A percentile compares a stretch with the other conserved stretches of the same genome.
phyloP scores from a whole-genome alignment of 2,113 vertebrate genomes.

The Calypte anna region DNA sequence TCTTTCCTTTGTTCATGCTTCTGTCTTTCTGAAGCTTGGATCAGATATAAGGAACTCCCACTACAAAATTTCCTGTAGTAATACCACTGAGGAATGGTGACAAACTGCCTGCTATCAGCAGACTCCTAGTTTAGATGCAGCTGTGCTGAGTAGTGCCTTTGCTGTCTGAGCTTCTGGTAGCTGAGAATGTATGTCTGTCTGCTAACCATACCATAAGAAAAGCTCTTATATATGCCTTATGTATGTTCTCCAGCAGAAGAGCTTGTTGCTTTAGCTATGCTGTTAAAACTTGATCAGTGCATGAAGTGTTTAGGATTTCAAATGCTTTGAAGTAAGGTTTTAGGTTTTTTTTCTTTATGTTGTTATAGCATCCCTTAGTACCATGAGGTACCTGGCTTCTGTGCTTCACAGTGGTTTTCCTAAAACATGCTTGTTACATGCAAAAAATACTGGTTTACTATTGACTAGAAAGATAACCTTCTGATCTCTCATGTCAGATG shows the following conservation, averaged over 20 bases:
- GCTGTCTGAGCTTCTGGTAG: not conserved
- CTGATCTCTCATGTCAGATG: not conserved
- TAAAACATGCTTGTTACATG: not conserved
- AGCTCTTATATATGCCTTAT: accelerated
- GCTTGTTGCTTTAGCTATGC: not conserved
- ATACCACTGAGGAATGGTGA: not conserved
- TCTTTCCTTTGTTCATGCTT: not conserved
- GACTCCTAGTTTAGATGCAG: not conserved
- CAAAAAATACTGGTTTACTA: not conserved
- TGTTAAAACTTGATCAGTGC: not conserved
- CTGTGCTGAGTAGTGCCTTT: not conserved
- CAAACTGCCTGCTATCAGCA: not conserved
- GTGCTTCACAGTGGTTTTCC: not conserved
- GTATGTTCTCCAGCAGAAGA: not conserved
- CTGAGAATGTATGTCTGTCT: not conserved
- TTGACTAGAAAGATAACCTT: not conserved
- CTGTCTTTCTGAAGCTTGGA: not conserved
- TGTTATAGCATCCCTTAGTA: not conserved
- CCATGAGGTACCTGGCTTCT: not conserved
- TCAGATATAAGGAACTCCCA: not conserved
- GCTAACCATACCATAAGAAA: not conserved
- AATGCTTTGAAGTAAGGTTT: not conserved
- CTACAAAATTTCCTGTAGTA: not conserved
- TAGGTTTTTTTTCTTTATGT: not conserved
- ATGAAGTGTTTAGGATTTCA: not conserved